Conservation (phyloP, 2,113 vertebrate genomes). For the Dromaius novaehollandiae region DNA sequence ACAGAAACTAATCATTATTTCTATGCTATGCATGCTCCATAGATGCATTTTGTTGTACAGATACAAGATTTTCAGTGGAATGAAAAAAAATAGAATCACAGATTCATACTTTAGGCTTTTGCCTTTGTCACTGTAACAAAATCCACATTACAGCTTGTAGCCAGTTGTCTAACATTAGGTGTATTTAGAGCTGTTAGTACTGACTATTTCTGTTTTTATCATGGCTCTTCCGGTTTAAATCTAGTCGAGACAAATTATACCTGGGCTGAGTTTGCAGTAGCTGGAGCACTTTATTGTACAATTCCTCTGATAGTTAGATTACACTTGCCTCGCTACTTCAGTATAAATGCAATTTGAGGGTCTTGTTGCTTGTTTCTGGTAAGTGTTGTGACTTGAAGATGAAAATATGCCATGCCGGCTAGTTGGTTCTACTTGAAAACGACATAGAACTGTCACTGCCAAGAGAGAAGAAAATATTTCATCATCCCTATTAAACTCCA, state of each 20-base stretch:
- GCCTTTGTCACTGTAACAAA: not conserved
- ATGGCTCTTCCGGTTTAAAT: slow-evolving; percentile 19
- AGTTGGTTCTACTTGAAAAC: slow-evolving; percentile 39
- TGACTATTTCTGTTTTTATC: not conserved
- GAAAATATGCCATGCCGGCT: slow-evolving; percentile 51
- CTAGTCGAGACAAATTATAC: slow-evolving; percentile 27
- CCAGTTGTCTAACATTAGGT: not conserved
- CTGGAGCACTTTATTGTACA: slow-evolving; percentile 5
- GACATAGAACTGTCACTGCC: not conserved
- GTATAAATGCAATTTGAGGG: slow-evolving; percentile 53
- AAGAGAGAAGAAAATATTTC: slow-evolving; percentile 55
- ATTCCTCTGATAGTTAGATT: slow-evolving; percentile 47
- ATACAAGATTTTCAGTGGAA: not conserved
- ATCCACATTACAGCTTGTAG: not conserved
- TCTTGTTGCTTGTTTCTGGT: slow-evolving; percentile 46
- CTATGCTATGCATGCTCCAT: fast-evolving
- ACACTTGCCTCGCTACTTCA: slow-evolving; percentile 25
- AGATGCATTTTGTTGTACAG: not conserved
- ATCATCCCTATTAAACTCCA: slow-evolving; percentile 35
- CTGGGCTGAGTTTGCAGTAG: not conserved
- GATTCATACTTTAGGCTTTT: not conserved
- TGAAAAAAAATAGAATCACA: not conserved
- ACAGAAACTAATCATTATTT: not conserved
- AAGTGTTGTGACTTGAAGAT: slow-evolving; percentile 59
- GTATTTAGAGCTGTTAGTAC: not conserved